Conservation (phyloP, 2,113 vertebrate species). For the Circaetus gallicus region DNA sequence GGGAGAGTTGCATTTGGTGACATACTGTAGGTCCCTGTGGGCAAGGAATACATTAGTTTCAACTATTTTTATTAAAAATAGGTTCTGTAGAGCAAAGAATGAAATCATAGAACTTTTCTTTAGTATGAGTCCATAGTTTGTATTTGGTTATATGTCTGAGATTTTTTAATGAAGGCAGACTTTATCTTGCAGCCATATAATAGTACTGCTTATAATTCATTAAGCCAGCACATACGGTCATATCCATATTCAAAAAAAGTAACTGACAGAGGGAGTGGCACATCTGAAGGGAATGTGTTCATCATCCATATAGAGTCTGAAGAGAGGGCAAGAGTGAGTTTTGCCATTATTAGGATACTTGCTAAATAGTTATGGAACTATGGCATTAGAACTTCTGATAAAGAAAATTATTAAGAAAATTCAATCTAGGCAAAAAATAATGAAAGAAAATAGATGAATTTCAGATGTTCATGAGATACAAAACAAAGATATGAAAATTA, state of each 20-base stretch:
- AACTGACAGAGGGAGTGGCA: not conserved
- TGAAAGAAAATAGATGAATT: not conserved
- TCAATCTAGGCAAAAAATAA: not conserved
- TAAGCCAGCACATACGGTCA: not conserved
- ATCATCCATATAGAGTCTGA: not conserved
- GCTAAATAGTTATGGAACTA: not conserved
- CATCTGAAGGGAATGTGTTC: not conserved
- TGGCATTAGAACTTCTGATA: not conserved
- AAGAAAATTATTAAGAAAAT: not conserved
- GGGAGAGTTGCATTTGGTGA: not conserved
- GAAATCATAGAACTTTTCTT: not conserved
- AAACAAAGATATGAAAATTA: slow-evolving; percentile 30
- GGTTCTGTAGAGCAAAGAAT: not conserved
- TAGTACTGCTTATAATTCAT: not conserved
- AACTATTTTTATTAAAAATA: not conserved
- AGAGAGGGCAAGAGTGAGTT: not conserved
- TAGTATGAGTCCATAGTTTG: not conserved
- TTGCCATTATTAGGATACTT: not conserved
- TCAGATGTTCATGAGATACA: not conserved
- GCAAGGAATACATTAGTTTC: not conserved
- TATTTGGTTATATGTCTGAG: not conserved
- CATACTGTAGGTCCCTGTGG: not conserved
- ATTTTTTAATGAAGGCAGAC: not conserved
- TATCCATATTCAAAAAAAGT: not conserved
- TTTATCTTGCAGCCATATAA: not conserved